Base-by-base conservation (phyloP, 2,888 invertebrate genomes). In the Brachypalpus laphriformis region DNA sequence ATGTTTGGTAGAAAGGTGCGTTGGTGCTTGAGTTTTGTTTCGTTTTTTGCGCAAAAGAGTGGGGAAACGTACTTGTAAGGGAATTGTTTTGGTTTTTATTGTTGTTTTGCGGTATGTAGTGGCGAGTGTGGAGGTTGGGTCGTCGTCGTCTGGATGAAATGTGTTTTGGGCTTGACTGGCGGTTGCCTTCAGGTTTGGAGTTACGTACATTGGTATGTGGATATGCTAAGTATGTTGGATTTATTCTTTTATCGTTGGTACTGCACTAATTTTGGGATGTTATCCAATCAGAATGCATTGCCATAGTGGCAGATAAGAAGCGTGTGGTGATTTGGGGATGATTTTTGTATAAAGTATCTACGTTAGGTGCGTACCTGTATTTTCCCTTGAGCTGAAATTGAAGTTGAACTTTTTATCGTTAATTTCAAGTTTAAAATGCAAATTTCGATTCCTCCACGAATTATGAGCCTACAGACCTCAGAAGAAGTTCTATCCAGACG, bases 221-320 rank as follows among this genome's bases (percentile, higher is more conserved):
- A 56, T 37, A 11, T 34, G 20, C 16, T 22, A 9, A 34, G 3
- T 34, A 34, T 34, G 2, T 51, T 28, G 42, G 8, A 56, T 56
- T 18, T 54, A 2, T 11, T 42, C n/a, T 31, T 63, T 31, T 34
- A 28, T 45, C 9, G 4, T n/a, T n/a, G 51, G 7, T 9, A 11
- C 4, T 6, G 18, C 18, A 66, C 25, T 8, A 16, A 25, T 40
- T 51, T 22, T 6, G 14, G 31, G 5, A 20, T 31, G 56, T 28
- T 56, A 56, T 56, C 68, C 68, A 68, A 68, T 68, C 54, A 42
- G 56, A 68, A 49, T 20, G 20, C 56, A 68, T 54, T 54, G 25
- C 16, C 6, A 28, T 66, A 7, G 14, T 66, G 51, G n/a, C 0
- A 8, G 47, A 42, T 42, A 16, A 0, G 42, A 16, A 3, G 40